Conservation (phyloP, 2,113 vertebrate genomes). For the Sarotherodon lohbergeri region DNA sequence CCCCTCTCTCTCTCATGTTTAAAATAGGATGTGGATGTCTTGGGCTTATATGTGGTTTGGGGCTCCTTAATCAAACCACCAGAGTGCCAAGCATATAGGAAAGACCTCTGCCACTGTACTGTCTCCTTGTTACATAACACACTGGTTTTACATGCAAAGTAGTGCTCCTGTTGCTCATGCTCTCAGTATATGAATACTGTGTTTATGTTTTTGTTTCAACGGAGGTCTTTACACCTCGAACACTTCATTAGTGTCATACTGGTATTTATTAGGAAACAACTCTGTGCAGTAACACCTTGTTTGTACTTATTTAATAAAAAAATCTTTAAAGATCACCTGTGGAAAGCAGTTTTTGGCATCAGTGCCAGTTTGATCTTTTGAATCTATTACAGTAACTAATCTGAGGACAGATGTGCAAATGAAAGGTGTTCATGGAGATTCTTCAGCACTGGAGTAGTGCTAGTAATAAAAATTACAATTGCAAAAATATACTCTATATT, state of each 20-base stretch:
- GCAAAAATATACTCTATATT: not conserved
- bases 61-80: constrained; percentile 19
- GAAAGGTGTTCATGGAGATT: not conserved
- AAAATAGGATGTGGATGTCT: not conserved
- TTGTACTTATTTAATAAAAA: constrained; percentile 35
- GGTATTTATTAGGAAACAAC: not conserved
- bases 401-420: not conserved
- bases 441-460: not conserved
- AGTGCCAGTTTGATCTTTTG: not conserved
- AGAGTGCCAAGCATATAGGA: constrained; percentile 36
- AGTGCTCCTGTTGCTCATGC: not conserved
- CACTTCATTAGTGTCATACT: not conserved
- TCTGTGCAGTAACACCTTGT: not conserved
- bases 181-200: not conserved
- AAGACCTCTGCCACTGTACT: not conserved
- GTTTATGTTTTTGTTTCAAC: not conserved
- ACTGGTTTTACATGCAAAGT: constrained; percentile 16
- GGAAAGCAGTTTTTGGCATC: not conserved
- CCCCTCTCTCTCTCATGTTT: not conserved
- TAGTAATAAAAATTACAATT: not conserved
- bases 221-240: not conserved
- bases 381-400: not conserved
- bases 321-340: not conserved
- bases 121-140: constrained; percentile 9
- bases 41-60: not conserved